A percentile compares a stretch with the other conserved stretches of the same genome.
Conservation (phyloP, 2,113 vertebrate genomes). For the Cyrtonyx montezumae region DNA sequence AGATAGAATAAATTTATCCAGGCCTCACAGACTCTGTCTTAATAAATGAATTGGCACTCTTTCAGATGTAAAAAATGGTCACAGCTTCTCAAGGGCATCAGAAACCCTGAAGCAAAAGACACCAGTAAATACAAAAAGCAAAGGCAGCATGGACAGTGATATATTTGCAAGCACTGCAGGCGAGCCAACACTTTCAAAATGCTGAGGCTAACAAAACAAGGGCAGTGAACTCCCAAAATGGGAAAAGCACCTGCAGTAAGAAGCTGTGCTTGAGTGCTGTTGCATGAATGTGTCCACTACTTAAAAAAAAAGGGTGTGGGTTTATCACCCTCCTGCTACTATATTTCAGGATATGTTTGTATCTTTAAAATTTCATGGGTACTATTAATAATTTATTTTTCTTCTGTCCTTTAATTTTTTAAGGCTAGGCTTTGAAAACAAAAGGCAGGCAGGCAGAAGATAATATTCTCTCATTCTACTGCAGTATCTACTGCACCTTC, state of each 20-base stretch:
- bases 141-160: constrained; percentile 77
- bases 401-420: constrained; percentile 65
- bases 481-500: not conserved
- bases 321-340: constrained; percentile 56
- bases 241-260: constrained; percentile 70
- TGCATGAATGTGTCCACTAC: constrained; percentile 25
- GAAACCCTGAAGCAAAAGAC: constrained; percentile 77
- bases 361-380: constrained; percentile 58
- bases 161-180: constrained; percentile 66
- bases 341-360: constrained; percentile 63
- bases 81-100: constrained; percentile 79
- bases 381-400: constrained; percentile 60
- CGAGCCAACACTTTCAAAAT: constrained; percentile 71
- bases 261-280: constrained; percentile 50
- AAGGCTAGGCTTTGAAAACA: constrained; percentile 48
- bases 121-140: constrained; percentile 80
- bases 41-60: constrained; percentile 82
- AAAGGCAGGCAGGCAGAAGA: not conserved
- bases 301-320: constrained; percentile 7
- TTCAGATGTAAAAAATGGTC: constrained; percentile 78
- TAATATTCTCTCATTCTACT: not conserved
- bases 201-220: constrained; percentile 81
- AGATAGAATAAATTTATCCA: constrained; percentile 78
- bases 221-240: constrained; percentile 71
- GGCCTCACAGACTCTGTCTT: constrained; percentile 72